Evolutionary conservation across 1,140 invertebrate genomes (phyloP), one percentile per base, ranked within the genome.

Genomic region (Drosophila lacteicornis): DNA sequence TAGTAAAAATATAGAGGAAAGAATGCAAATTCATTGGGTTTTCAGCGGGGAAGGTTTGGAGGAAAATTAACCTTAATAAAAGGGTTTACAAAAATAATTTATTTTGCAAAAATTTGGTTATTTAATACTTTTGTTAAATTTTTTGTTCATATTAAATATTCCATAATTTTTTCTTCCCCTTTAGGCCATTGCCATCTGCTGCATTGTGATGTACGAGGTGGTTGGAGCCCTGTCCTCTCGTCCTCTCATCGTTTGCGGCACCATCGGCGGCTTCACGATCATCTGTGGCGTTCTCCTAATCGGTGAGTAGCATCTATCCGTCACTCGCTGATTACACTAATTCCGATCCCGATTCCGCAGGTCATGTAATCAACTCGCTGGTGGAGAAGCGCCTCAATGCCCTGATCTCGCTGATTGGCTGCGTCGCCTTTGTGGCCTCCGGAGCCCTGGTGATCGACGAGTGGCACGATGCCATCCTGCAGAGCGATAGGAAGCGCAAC

Each of bases 391-490:
- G 91, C 94, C 94, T 92, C 0, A 92, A 92, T 58, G 91, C 88
- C 7, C 43, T 92, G 3, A 70, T 92, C 70, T 80, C 91, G 13
- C 82, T 96, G 63, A 92, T 95, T n/a, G 96, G 96, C 9, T 95
- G 95, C 42, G 94, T 94, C 0, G 91, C 96, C 1, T 97, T 96
- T 86, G 94, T 97, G n/a, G 94, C 95, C 17, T 94, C 94, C 3
- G 96, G 96, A n/a, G 94, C 95, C 0, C 61, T 97, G 25, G 93
- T 95, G 36, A 96, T 97, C 50, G 88, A 91, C 49, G 79, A 92
- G 63, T 92, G 91, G 91, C 91, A 92, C 50, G 91, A 87, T 79
- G 38, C 11, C 15, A 36, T 73, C 4, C 59, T 73, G 30, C 46
- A 75, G 51, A 79, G 80, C 4, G 94, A 94, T 1, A 80, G 82